Evolutionary conservation across 2,888 invertebrate genomes (phyloP), one percentile per base, ranked within the genome.

Genomic region (Orgyia antiqua): DNA sequence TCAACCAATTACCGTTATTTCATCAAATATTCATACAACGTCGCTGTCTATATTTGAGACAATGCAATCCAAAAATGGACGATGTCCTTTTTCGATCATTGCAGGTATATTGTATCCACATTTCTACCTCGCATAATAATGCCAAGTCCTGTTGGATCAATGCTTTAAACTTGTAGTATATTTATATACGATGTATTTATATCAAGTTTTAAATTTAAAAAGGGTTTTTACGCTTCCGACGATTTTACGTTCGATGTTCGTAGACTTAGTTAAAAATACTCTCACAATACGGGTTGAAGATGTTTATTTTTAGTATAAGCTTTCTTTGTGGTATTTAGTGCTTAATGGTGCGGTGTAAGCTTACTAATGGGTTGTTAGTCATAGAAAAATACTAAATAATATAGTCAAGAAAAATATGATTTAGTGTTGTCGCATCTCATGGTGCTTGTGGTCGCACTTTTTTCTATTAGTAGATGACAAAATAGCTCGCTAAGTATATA

Each of bases 171-270:
- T n/a, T n/a, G n/a, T 6, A 15, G 15, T 15, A 6, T 15, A 15
- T 15, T 5, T 33, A 27, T 45, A 29, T 44, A 26, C 2, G 11
- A 8, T 13, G 13, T 13, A 13, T 24, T 24, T 13, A n/a, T 24
- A 24, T 24, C 4, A 13, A 36, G 38, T 43, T 48, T 51, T 36
- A 43, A 43, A 51, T 50, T 48, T 39, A 38, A 45, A 50, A 50
- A 39, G 43, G 39, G 35, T 34, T 45, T 48, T 45, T 39, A 36
- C 42, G 41, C 41, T 39, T 33, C 35, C 28, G 36, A 41, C 45
- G 32, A 31, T 43, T 24, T 40, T 45, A 28, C 43, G 30, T 26
- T 38, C 11, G 30, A 25, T 29, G 21, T 28, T 4, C 6, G 15
- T 15, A 15, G 4, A 27, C 39, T 48, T 29, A 30, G 34, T 38